Base-by-base conservation (phyloP, 2,888 invertebrate species). In the Ormyrus pomaceus region DNA sequence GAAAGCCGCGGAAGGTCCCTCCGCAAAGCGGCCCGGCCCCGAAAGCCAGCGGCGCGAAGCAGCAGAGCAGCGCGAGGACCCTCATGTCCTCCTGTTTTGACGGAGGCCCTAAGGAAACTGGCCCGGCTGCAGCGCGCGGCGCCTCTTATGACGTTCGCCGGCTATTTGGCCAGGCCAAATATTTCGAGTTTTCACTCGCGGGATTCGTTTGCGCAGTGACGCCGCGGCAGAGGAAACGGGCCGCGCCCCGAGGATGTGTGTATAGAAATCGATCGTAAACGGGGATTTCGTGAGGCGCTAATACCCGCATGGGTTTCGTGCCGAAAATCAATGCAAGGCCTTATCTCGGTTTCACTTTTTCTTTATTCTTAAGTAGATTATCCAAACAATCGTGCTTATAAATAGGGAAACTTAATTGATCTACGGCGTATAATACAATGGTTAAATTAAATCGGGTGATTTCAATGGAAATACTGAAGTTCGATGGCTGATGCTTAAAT, bases 1-100 rank as follows among this genome's bases (percentile, higher is more conserved):
- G 92, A 50, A 91, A 91, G 51, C 91, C 91, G 6, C 91, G 90
- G 82, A 90, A 92, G 13, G 91, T 90, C 64, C 92, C 92, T 5
- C 91, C 89, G 81, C 91, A 91, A 51, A 80, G 70, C n/a, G 56
- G 34, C 5, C 70, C 53, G 2, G 51, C 10, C 7, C 71, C 34
- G 6, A 58, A 0, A 11, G 13, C 68, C 19, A 48, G 13, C 6
- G 64, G 11, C 7, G 19, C 73, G 4, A 80, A 13, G 45, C 64
- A 55, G 6, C 6, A 10, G 6, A 79, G 6, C 9, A 69, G 1
- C 5, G 68, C 13, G 10, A 79, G 50, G 8, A 65, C 13, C 53
- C 48, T 79, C 77, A 77, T 77, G 6, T 34, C 48, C 11, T 6
- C 58, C 9, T 46, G 45, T 46, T 13, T 0, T n/a, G 48, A 10